Evolutionary conservation across 2,113 vertebrate species (phyloP).

Genomic region (Neolamprologus fasciatus): DNA sequence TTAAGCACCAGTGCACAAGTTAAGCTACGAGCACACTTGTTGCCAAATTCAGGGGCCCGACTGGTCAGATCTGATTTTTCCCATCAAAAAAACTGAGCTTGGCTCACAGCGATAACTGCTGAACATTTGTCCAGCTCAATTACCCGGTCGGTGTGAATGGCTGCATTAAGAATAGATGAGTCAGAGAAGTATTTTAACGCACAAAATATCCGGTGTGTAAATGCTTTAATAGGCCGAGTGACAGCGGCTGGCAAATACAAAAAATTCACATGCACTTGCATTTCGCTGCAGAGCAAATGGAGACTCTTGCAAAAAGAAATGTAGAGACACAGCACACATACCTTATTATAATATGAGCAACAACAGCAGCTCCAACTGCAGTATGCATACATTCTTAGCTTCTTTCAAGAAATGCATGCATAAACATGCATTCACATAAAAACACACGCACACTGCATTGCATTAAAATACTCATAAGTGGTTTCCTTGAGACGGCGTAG

Average conservation of each 20-base stretch:
- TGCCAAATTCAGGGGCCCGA: not conserved
- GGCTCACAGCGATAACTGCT: not conserved
- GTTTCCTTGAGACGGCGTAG: slow-evolving; percentile 3
- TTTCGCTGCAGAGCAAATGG: not conserved
- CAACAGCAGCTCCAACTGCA: not conserved
- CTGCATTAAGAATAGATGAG: not conserved
- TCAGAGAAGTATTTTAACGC: not conserved
- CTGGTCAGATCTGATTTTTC: not conserved
- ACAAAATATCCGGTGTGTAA: not conserved
- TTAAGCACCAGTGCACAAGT: not conserved
- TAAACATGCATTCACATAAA: not conserved
- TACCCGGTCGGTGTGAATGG: not conserved
- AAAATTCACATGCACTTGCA: not conserved
- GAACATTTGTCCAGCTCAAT: not conserved
- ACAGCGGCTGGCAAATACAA: not conserved
- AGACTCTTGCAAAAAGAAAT: not conserved
- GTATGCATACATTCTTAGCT: not conserved
- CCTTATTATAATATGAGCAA: not conserved
- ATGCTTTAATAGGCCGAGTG: not conserved
- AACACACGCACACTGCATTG: not conserved
- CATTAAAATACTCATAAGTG: slow-evolving; percentile 10
- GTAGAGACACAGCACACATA: not conserved
- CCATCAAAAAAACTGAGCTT: not conserved
- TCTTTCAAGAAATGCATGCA: not conserved
- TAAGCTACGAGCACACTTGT: not conserved